Percentiles rank a stretch among this genome's conserved stretches.
These are phyloP conservation scores for Cepaea hortensis DNA, from an alignment of 2,888 invertebrate species.

Conservation along the genomic window DNA sequence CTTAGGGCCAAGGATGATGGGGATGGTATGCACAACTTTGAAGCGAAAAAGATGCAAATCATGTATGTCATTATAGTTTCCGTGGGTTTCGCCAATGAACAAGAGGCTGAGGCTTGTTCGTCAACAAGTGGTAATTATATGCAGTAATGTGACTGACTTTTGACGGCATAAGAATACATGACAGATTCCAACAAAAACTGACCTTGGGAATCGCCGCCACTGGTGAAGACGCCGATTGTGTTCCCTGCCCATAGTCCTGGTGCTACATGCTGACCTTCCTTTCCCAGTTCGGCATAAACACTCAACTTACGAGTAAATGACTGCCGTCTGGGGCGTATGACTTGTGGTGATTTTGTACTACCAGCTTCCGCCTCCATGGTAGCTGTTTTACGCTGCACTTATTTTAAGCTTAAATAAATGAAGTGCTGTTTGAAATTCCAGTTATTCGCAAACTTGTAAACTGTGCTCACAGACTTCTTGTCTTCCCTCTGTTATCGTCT, in stretches of 20 bases:
- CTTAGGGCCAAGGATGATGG: too few species aligned
- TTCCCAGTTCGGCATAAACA: conserved; percentile 67
- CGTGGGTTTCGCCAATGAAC: too few species aligned
- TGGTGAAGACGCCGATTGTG: conserved; percentile 95
- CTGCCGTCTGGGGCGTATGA: background rate
- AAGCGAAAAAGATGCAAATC: too few species aligned
- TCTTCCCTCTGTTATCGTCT: background rate
- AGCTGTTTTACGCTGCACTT: background rate
- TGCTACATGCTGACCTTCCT: conserved; percentile 75
- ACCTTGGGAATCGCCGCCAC: conserved; percentile 97
- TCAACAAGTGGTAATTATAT: background rate
- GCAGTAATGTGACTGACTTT: background rate
- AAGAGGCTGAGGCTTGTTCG: too few species aligned
- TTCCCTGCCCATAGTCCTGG: conserved; percentile 83
- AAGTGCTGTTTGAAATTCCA: background rate
- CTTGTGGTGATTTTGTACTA: background rate
- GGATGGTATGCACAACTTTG: too few species aligned
- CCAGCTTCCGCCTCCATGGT: background rate
- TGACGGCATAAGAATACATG: background rate
- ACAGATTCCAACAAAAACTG: background rate
- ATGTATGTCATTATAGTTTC: too few species aligned
- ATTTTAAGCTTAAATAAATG: background rate
- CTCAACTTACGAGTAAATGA: conserved; percentile 60
- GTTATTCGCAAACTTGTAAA: background rate
- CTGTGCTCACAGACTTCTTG: background rate